Percentiles rank a stretch among this genome's conserved stretches.
Evolutionary conservation across 2,888 invertebrate genomes (phyloP).

Genomic region (Tachystola acroxantha): DNA sequence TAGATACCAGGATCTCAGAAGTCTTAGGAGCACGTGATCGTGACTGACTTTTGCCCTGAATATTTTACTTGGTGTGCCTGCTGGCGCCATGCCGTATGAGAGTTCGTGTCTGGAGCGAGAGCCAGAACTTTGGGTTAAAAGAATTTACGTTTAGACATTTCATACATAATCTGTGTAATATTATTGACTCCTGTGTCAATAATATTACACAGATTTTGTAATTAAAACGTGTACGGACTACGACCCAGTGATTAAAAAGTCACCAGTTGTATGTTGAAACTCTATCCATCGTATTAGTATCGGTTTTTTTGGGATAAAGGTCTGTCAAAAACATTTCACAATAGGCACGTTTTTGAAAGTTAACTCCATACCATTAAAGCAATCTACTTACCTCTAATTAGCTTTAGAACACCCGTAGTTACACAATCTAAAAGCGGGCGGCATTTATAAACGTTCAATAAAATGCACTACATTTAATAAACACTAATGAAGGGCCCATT

Average conservation of each 20-base stretch:
- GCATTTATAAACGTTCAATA: conserved; percentile 30
- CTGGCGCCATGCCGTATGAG: conserved; percentile 45
- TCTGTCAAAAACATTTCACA: no score
- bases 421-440: conserved; percentile 19
- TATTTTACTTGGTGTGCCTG: conserved; percentile 57
- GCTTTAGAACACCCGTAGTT: conserved; percentile 20
- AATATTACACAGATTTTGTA: no score
- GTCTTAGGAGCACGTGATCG: conserved; percentile 48
- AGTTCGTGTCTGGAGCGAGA: conserved; percentile 44
- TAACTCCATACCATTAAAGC: conserved; percentile 11
- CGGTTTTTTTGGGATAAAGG: no score
- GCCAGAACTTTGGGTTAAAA: conserved; percentile 11
- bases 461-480: conserved; percentile 41
- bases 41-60: conserved; percentile 74
- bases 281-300: no score
- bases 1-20: conserved; percentile 35
- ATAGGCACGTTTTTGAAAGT: no score
- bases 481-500: conserved; percentile 53
- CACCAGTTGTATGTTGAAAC: no score
- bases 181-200: no score
- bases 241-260: no score
- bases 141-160: conserved; percentile 2
- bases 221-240: no score
- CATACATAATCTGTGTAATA: no score
- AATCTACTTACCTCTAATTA: conserved; percentile 31